These are phyloP conservation scores for Bibio marci DNA, from an alignment of 2,888 invertebrate genomes.

Conservation along the genomic window DNA sequence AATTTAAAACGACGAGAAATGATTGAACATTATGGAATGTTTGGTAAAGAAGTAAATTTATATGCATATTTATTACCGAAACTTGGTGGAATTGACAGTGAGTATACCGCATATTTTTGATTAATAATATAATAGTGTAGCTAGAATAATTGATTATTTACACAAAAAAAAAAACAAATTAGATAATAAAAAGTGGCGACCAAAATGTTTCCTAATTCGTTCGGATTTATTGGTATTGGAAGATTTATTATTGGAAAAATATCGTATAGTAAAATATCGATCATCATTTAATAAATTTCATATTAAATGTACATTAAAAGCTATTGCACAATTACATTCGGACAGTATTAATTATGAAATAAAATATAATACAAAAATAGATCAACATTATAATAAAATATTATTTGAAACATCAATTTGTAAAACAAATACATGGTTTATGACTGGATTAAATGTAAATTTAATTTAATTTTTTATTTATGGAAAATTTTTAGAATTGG, in stretches of 20 bases:
- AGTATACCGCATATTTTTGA: neutral
- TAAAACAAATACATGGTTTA: conserved; percentile 17
- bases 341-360: conserved; percentile 27
- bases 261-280: conserved; percentile 17
- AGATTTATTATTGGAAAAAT: conserved; percentile 24
- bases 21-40: conserved; percentile 19
- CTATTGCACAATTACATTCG: conserved; percentile 29
- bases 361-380: conserved; percentile 14
- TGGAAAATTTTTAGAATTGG: too few relatives aligned
- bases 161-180: too few relatives aligned
- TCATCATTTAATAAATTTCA: conserved; percentile 25
- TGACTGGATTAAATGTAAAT: conserved; percentile 12
- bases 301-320: conserved; percentile 24
- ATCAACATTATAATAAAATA: conserved; percentile 13
- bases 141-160: too few relatives aligned
- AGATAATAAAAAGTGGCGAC: conserved; percentile 11
- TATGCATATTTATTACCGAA: neutral
- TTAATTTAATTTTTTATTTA: too few relatives aligned
- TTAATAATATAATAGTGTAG: too few relatives aligned
- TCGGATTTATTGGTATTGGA: conserved; percentile 29
- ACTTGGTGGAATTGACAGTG: neutral
- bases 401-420: conserved; percentile 15
- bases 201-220: conserved; percentile 27
- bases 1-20: conserved; percentile 17
- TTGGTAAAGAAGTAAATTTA: conserved; percentile 13